Base-by-base conservation (phyloP, 2,888 invertebrate species). In the Craniophora ligustri region DNA sequence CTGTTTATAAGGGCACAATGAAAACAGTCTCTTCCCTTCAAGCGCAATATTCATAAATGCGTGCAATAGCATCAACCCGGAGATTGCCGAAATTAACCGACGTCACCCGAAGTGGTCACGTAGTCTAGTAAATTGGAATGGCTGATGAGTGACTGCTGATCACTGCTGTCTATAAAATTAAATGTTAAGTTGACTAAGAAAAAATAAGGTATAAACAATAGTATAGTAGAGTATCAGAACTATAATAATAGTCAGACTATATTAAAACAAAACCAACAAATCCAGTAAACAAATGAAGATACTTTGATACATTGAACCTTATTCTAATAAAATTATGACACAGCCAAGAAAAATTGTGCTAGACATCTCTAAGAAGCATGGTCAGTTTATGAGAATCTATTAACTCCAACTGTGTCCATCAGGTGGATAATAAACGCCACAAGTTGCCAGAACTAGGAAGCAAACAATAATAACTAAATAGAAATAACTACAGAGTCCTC, bases 371-470 rank as follows among this genome's bases (percentile, higher is more conserved):
- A n/a, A n/a, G n/a, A n/a, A n/a, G n/a, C n/a, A n/a, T n/a, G n/a
- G n/a, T n/a, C n/a, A n/a, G n/a, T n/a, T n/a, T n/a, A n/a, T n/a
- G n/a, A n/a, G 6, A 13, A 18, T 6, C 5, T 3, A 39, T 35
- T 41, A 28, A 32, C 1, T 16, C 5, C 3, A 21, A 26, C 3
- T 15, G 21, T 18, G 44, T 50, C 49, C 73, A 65, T 65, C 70
- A 70, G 65, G 70, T 70, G 73, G 73, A 32, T 41, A 40, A 48
- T 70, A 61, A 67, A 45, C 50, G 38, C 47, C 35, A 67, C 51
- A 61, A 67, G 46, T 44, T 55, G 55, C 38, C 57, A 69, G 38
- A 68, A 64, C 47, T n/a, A 5, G 13, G 21, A 23, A 50, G 21
- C 32, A 35, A n/a, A 36, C 44, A 34, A 39, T 34, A 40, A 40